Base-by-base conservation (phyloP, 2,797 vertebrate genomes). In the Tenualosa ilisha region DNA sequence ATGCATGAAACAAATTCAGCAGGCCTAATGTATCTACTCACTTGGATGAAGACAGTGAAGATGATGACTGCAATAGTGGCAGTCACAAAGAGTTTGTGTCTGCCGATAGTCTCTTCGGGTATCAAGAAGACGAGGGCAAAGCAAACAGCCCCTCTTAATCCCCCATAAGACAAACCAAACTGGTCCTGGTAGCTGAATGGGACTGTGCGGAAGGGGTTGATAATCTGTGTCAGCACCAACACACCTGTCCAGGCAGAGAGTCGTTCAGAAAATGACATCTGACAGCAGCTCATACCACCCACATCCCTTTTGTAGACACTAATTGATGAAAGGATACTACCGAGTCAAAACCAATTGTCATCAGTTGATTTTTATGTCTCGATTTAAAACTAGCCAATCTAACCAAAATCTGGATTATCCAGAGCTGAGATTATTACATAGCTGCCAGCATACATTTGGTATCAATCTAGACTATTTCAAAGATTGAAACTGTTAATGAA, bases 31-130 rank as follows among this genome's bases (percentile, higher is more conserved):
- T 59, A 9, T 4, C 26, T 0, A 4, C 82, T 83, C 92, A 99
- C 98, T 97, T 99, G 97, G 89, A 99, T 94, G 89, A 99, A 99
- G 86, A 99, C 98, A 0, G 98, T 99, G 85, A 99, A 98, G 90
- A 99, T 94, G 91, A 99, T 99, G 83, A 99, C 90, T n/a, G 93
- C 96, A 0, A 99, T 99, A 12, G 96, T 97, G 83, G 97, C 95
- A 0, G 98, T 99, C 90, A 99, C 94, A 84, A 99, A 99, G 61
- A 99, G 95, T 81, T 97, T 95, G 89, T 96, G 98, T 87, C 96
- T 95, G 81, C 90, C 94, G 49, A 99, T 97, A 87, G 92, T 96
- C 7, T 46, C 46, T 51, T 97, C 93, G 1, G 98, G 98, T 51
- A 99, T 97, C 0, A 99, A 96, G 91, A 98, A 99, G 22, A 95